phyloP scores from a whole-genome alignment of 2,113 vertebrate species.

The Microtus oregoni region DNA sequence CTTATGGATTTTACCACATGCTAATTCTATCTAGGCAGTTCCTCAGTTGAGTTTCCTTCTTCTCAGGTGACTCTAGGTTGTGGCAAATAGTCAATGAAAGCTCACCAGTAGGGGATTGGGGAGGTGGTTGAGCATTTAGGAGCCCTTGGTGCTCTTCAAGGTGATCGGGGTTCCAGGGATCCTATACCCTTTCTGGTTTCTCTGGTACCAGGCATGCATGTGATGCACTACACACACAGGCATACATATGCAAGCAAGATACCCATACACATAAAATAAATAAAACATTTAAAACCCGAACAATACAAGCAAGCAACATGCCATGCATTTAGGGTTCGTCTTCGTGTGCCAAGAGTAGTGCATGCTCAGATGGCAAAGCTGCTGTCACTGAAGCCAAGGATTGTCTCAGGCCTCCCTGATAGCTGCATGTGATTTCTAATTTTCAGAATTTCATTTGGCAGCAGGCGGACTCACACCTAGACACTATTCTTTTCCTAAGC shows the following conservation, averaged over 20 bases:
- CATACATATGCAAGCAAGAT: too few relatives aligned
- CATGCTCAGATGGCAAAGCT: not conserved
- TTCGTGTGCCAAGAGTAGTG: not conserved
- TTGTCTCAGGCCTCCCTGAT: not conserved
- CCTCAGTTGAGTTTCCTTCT: not conserved
- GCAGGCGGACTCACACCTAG: not conserved
- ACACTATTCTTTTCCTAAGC: too few relatives aligned
- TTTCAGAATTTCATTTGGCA: not conserved
- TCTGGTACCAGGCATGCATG: not conserved
- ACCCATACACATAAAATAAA: not conserved
- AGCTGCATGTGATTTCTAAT: too few relatives aligned
- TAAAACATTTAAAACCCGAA: not conserved
- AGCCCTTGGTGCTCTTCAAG: not conserved
- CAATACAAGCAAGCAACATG: not conserved
- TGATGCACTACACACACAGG: too few relatives aligned
- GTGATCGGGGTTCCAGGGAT: not conserved
- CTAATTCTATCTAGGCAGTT: not conserved
- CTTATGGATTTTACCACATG: not conserved
- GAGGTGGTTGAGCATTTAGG: not conserved
- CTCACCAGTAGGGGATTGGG: not conserved
- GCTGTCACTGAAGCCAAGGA: not conserved
- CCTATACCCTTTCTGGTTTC: too few relatives aligned
- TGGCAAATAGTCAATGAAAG: not conserved
- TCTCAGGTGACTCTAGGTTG: not conserved
- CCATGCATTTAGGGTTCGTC: not conserved